Evolutionary conservation across 2,797 vertebrate genomes (phyloP).

Genomic region (Sphaeramia orbicularis): DNA sequence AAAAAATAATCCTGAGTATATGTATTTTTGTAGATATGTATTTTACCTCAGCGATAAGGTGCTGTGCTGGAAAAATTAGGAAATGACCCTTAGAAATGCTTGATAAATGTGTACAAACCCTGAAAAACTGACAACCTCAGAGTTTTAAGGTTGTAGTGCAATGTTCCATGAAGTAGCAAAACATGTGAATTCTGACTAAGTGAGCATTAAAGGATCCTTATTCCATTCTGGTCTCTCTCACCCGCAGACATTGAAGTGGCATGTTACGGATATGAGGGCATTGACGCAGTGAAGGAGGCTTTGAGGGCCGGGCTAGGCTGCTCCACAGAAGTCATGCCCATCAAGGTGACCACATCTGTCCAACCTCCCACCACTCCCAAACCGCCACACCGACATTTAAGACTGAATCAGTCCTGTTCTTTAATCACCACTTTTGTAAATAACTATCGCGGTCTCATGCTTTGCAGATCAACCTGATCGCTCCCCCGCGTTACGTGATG

Average conservation of each 20-base stretch:
- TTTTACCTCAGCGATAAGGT: too few species aligned
- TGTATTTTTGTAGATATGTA: too few species aligned
- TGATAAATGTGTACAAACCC: too few species aligned
- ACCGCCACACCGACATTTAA: not conserved
- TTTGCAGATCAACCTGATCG: conserved; percentile 96
- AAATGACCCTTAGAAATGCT: too few species aligned
- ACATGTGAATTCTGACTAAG: too few species aligned
- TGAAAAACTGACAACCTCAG: too few species aligned
- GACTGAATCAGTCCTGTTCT: not conserved
- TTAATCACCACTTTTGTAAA: not conserved
- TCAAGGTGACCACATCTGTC: conserved; percentile 86
- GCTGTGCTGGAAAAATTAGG: too few species aligned
- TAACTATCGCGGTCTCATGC: not conserved
- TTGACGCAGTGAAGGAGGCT: conserved; percentile 97
- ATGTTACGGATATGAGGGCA: conserved; percentile 98
- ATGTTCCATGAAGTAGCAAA: too few species aligned
- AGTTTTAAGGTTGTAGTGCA: too few species aligned
- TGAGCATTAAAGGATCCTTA: too few species aligned
- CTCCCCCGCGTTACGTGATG: conserved; percentile 98
- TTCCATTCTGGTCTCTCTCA: not conserved
- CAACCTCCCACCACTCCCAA: too few species aligned
- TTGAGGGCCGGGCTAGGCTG: conserved; percentile 94
- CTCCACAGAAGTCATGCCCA: conserved; percentile 98
- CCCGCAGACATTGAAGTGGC: conserved; percentile 97
- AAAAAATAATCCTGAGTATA: too few species aligned